These are phyloP conservation scores for Procambarus virginalis DNA, from an alignment of 1,140 invertebrate species.

Conservation along the genomic window DNA sequence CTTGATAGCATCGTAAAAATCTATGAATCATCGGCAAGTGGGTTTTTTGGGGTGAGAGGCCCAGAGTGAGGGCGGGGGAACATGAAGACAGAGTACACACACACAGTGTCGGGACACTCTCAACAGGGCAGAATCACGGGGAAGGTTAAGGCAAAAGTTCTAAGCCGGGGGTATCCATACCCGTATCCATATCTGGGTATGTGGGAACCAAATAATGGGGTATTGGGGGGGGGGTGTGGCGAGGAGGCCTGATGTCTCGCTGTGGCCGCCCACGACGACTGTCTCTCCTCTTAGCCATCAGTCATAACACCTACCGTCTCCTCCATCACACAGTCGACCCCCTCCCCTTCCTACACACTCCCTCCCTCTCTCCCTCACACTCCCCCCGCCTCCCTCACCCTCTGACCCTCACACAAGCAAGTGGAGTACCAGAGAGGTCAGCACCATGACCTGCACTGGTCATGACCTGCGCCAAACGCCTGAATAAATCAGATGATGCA, in stretches of 20 bases:
- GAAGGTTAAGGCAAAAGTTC: too few species aligned
- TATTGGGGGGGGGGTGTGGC: neutral
- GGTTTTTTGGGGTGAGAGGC: neutral
- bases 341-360: neutral
- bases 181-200: neutral
- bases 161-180: neutral
- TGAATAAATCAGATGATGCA: too few species aligned
- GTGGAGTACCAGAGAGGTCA: too few species aligned
- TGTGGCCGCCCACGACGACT: neutral
- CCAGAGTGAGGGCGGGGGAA: neutral
- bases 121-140: neutral
- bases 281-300: neutral
- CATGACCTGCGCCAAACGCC: too few species aligned
- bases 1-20: neutral
- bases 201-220: neutral
- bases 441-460: too few species aligned
- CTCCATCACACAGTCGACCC: neutral
- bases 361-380: neutral
- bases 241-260: neutral
- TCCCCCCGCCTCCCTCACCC: neutral
- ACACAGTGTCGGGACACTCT: neutral
- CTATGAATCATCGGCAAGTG: neutral
- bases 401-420: neutral
- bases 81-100: neutral
- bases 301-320: neutral